These are phyloP conservation scores for Bubo scandiacus DNA, from an alignment of 2,113 vertebrate species.

Conservation along the genomic window DNA sequence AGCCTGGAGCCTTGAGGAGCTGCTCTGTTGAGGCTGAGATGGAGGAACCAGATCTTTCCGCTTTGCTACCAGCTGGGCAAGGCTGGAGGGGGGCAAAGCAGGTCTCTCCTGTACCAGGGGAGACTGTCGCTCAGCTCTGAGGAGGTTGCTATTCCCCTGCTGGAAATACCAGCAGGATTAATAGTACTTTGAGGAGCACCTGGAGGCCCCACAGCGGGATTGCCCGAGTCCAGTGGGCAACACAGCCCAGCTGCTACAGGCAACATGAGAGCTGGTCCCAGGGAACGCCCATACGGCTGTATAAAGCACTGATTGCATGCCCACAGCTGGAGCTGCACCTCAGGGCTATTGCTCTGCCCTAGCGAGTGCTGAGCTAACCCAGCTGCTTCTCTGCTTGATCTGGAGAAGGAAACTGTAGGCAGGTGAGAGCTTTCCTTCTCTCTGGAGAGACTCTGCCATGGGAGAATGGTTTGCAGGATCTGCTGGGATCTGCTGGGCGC, in stretches of 20 bases:
- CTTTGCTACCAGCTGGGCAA: background rate
- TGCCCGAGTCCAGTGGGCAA: background rate
- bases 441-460: constrained; percentile 32
- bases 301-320: background rate
- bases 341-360: background rate
- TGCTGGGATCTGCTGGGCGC: constrained; percentile 15
- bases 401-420: background rate
- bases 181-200: background rate
- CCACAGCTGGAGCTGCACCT: background rate
- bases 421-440: background rate
- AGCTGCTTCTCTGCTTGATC: background rate
- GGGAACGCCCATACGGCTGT: background rate
- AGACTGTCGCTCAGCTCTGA: background rate
- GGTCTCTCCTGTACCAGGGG: background rate
- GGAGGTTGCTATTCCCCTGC: background rate
- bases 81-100: background rate
- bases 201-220: background rate
- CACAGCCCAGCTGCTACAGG: background rate
- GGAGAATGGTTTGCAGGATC: constrained; percentile 19
- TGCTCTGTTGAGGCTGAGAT: background rate
- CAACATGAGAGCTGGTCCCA: background rate
- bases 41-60: background rate
- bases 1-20: background rate
- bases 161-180: background rate
- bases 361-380: background rate